Conservation (phyloP, 2,888 invertebrate species). For the Lepidocyrtoides sp. region DNA sequence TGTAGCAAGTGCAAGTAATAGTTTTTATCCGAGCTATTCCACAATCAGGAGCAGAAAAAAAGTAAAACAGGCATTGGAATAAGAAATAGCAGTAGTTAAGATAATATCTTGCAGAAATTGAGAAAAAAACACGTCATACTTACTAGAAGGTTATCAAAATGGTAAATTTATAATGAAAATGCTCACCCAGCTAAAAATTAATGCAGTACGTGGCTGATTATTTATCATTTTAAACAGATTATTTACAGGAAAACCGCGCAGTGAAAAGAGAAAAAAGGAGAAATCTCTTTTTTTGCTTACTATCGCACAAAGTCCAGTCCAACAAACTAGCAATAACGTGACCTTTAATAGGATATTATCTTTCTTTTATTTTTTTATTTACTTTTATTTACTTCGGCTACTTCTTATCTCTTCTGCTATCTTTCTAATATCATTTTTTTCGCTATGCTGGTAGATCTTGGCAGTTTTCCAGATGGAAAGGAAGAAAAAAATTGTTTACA, state of each 20-base stretch:
- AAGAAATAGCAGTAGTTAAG: no score
- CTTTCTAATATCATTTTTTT: neutral
- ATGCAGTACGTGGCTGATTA: neutral
- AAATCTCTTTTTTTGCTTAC: neutral
- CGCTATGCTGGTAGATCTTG: neutral
- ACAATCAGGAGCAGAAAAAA: neutral
- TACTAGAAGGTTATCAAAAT: neutral
- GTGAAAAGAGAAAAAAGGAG: neutral
- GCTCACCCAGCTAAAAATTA: neutral
- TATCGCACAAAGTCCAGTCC: neutral
- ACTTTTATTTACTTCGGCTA: neutral
- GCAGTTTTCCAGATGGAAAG: conserved; percentile 48
- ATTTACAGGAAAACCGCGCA: conserved; percentile 7
- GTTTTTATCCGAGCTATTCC: neutral
- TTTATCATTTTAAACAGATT: neutral
- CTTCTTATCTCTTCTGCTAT: neutral
- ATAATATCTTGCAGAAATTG: no score
- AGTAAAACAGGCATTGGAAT: no score
- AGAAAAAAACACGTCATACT: conserved; percentile 1
- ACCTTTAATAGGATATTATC: neutral
- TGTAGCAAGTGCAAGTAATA: neutral
- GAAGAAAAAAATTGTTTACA: conserved; percentile 63
- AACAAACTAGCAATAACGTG: neutral
- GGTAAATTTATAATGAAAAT: neutral
- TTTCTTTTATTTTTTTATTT: neutral